Conservation (phyloP, 1,140 invertebrate species). For the Procambarus virginalis region DNA sequence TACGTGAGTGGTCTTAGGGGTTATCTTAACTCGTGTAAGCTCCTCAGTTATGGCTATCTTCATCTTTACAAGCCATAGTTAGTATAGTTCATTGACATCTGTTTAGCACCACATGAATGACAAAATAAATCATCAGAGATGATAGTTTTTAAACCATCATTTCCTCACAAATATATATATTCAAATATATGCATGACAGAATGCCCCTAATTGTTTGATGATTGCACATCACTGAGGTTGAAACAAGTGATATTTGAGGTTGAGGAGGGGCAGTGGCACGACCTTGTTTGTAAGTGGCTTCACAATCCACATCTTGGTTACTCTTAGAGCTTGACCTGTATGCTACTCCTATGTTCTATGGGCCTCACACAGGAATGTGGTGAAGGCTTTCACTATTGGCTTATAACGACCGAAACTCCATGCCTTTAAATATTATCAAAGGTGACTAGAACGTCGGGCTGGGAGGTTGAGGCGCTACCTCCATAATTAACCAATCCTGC, state of each 20-base stretch:
- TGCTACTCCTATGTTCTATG: background rate
- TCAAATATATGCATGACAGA: conserved; percentile 42
- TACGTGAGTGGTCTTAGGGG: conserved; percentile 47
- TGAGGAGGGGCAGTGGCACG: conserved; percentile 21
- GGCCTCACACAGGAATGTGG: no score
- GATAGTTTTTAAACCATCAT: conserved; percentile 31
- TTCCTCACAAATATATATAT: conserved; percentile 30
- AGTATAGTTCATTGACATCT: conserved; percentile 29
- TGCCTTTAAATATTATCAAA: no score
- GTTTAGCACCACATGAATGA: conserved; percentile 22
- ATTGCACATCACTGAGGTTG: conserved; percentile 23
- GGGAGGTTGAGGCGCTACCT: no score
- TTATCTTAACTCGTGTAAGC: conserved; percentile 45
- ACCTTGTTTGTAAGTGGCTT: background rate
- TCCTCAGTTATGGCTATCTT: conserved; percentile 33
- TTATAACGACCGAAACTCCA: no score
- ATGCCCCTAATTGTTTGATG: conserved; percentile 25
- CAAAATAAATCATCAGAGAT: conserved; percentile 21
- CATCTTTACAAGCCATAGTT: conserved; percentile 51
- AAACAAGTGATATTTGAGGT: background rate
- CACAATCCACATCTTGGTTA: background rate
- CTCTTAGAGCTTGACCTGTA: background rate
- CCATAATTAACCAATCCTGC: no score
- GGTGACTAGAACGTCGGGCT: no score
- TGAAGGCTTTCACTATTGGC: no score